Conservation (phyloP, 2,888 invertebrate species). For the Caenorhabditis angaria region DNA sequence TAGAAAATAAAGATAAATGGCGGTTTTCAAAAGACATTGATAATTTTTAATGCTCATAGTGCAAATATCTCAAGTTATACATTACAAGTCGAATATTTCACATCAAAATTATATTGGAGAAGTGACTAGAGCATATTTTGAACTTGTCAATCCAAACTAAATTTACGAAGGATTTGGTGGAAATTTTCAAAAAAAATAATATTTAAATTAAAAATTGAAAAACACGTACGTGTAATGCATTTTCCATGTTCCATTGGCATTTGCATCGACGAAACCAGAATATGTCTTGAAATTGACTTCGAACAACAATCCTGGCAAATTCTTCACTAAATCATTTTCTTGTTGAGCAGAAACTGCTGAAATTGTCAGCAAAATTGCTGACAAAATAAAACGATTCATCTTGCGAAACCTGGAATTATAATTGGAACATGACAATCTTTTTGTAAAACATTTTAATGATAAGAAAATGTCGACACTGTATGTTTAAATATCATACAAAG, state of each 20-base stretch:
- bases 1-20: no score
- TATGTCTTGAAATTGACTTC: constrained; percentile 73
- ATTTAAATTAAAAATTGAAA: constrained; percentile 41
- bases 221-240: constrained; percentile 74
- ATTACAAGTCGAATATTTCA: no score
- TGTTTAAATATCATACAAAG: neutral
- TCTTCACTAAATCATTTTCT: constrained; percentile 61
- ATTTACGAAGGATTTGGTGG: no score
- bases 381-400: neutral
- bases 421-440: neutral
- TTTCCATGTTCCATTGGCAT: constrained; percentile 69
- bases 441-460: constrained; percentile 1
- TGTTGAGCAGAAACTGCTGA: constrained; percentile 16
- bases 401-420: neutral
- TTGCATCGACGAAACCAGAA: constrained; percentile 74
- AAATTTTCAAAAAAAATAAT: constrained; percentile 67
- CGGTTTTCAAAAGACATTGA: no score
- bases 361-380: constrained; percentile 11
- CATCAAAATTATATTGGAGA: no score
- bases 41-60: no score
- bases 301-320: constrained; percentile 73
- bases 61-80: no score
- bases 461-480: neutral
- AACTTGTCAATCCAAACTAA: no score
- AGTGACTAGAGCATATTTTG: no score